Base-by-base conservation (phyloP, 2,888 invertebrate species). In the Caradrina kadenii region DNA sequence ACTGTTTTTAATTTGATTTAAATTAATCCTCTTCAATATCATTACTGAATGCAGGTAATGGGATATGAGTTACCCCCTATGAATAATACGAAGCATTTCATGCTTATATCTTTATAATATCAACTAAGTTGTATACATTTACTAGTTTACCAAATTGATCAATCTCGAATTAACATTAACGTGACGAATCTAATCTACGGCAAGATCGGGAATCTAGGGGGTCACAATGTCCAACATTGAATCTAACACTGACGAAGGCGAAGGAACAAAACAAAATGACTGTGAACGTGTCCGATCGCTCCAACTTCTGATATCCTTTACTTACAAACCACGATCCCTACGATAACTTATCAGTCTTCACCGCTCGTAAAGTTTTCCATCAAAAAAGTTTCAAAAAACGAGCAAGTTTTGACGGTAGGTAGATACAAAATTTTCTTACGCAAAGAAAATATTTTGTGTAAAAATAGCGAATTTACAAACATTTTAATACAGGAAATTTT, bases 341-440 rank as follows among this genome's bases (percentile, higher is more conserved):
- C 89, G 89, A 91, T 94, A 90, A 93, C 91, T 91, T 94, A 94
- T 96, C 96, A 96, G 96, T 96, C 96, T 96, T 96, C 94, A 92
- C 92, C 91, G 95, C 95, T 94, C 94, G 93, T 91, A 92, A 92
- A 93, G 89, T 90, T 91, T 92, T 91, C 89, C 89, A 92, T 93
- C 90, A 92, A 92, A 93, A 91, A 90, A 89, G 90, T 92, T 88
- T 90, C 88, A 90, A 91, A 80, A 80, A 80, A 92, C 91, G 92
- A 94, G 93, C 92, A 88, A 90, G 89, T 91, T 90, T 88, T 90
- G 92, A 93, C 93, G 91, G 92, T 92, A 91, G 91, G 91, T 87
- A 81, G 82, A 78, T 90, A 90, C 88, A 89, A 91, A 87, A 89
- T 89, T 90, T 86, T 87, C 86, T 87, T 87, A 88, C 82, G 93